Evolutionary conservation across 2,113 vertebrate genomes (phyloP), one percentile per base, ranked within the genome.

Genomic region (Podarcis muralis): DNA sequence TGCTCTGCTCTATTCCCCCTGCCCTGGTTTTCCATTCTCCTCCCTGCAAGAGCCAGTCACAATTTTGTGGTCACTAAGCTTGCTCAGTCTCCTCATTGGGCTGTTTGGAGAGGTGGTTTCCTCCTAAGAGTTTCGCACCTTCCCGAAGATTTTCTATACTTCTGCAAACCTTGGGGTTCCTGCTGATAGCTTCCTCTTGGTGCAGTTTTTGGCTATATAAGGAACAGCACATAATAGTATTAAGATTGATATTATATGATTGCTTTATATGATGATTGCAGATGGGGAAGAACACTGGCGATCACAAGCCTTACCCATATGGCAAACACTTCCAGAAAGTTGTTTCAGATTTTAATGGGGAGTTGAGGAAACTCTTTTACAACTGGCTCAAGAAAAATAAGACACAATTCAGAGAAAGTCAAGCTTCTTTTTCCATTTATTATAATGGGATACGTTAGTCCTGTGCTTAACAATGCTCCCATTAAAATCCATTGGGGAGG

Each of bases 351-450:
- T 84, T 88, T 78, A 69, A 53, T 30, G 76, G 40, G 9, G 25
- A 53, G 48, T 53, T 53, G 25, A 87, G 88, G 65, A 91, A 89
- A 86, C 37, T 1, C 30, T 68, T 93, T 65, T 0, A 88, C 79
- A 68, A 30, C 7, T 72, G 86, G 48, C 27, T 40, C 76, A 69
- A 81, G 22, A 53, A 85, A 84, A 32, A 7, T 57, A 85, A 80
- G 77, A 13, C 37, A 48, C 20, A 15, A 32, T n/a, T 40, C 57
- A 83, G 7, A 62, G 20, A 77, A 66, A 13, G 9, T 37, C 27
- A 37, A 30, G 16, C 15, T 30, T 9, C 25, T 35, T 83, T 77
- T 37, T 22, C 16, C 59, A 53, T 69, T 76, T 22, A 1, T 68
- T 77, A 23, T 68, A 53, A 53, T 76, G 62, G 66, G 69, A 53